Evolutionary conservation across 2,888 invertebrate genomes (phyloP).

Genomic region (Melanostoma mellinum): DNA sequence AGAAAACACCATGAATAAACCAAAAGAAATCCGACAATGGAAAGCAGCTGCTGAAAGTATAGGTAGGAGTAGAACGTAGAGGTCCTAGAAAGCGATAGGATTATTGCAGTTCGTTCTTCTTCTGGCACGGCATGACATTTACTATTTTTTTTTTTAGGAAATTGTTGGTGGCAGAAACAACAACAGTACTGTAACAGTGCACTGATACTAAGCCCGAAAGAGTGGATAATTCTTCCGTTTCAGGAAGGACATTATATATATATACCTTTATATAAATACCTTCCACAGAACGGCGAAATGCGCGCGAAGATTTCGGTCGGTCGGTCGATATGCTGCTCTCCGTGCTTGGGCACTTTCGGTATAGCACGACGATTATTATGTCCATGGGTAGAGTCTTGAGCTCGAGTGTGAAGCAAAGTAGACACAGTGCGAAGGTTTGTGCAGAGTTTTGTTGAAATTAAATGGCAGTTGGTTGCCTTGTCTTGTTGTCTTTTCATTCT

Average conservation of each 20-base stretch:
- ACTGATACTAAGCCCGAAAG: slow-evolving; percentile 49
- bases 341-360: slow-evolving; percentile 21
- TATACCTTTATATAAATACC: too few species aligned
- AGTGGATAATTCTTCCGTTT: slow-evolving; percentile 66
- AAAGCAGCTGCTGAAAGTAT: neutral
- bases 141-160: slow-evolving; percentile 41
- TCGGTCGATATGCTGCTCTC: slow-evolving; percentile 26
- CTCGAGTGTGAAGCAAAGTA: slow-evolving; percentile 11
- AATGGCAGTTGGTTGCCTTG: slow-evolving; percentile 65
- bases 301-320: slow-evolving; percentile 26
- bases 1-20: slow-evolving; percentile 68
- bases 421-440: neutral
- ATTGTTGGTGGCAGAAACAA: slow-evolving; percentile 41
- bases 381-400: slow-evolving; percentile 25
- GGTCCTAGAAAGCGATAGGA: slow-evolving; percentile 54
- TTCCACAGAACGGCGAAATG: slow-evolving; percentile 4
- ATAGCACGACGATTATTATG: slow-evolving; percentile 27
- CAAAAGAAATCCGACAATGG: slow-evolving; percentile 45
- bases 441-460: slow-evolving; percentile 62
- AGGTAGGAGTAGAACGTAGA: neutral
- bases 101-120: slow-evolving; percentile 54
- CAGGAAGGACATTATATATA: slow-evolving; percentile 33
- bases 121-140: slow-evolving; percentile 52
- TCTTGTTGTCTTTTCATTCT: slow-evolving; percentile 62
- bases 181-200: slow-evolving; percentile 30